phyloP scores from a whole-genome alignment of 2,888 invertebrate species.

The Odontomyia ornata region DNA sequence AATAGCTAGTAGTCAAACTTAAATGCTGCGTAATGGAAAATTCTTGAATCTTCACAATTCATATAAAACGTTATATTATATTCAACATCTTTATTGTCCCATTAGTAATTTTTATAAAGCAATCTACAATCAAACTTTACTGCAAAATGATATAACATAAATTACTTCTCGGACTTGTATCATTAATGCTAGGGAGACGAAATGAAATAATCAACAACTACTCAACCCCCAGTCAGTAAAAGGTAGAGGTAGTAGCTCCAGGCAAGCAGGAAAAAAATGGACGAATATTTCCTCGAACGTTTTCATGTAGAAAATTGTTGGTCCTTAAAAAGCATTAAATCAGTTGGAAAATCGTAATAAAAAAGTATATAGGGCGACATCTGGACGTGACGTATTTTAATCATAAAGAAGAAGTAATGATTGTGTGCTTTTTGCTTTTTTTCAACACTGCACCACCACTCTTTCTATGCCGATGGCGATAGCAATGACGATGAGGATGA shows the following conservation, averaged over 20 bases:
- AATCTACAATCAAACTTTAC: not conserved
- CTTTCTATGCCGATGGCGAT: not conserved
- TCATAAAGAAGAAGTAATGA: conserved; percentile 55
- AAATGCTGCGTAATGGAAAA: no score
- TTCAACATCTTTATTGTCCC: no score
- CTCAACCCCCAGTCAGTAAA: not conserved
- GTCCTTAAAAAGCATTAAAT: conserved; percentile 55
- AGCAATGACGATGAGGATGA: not conserved
- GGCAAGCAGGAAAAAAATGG: conserved; percentile 27
- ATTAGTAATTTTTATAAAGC: conserved; percentile 5
- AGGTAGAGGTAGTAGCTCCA: not conserved
- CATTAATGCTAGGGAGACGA: not conserved
- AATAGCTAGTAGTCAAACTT: no score
- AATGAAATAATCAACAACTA: not conserved
- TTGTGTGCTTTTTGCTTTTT: conserved; percentile 50
- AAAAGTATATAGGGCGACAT: conserved; percentile 55
- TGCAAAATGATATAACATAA: not conserved
- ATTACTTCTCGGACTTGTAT: not conserved
- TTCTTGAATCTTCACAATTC: no score
- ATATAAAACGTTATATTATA: no score
- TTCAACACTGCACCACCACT: conserved; percentile 30
- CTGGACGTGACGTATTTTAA: conserved; percentile 55
- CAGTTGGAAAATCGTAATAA: conserved; percentile 55
- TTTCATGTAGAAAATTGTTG: conserved; percentile 42
- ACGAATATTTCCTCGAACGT: conserved; percentile 17